phyloP scores from a whole-genome alignment of 1,140 invertebrate genomes.

The Ostrea edulis region DNA sequence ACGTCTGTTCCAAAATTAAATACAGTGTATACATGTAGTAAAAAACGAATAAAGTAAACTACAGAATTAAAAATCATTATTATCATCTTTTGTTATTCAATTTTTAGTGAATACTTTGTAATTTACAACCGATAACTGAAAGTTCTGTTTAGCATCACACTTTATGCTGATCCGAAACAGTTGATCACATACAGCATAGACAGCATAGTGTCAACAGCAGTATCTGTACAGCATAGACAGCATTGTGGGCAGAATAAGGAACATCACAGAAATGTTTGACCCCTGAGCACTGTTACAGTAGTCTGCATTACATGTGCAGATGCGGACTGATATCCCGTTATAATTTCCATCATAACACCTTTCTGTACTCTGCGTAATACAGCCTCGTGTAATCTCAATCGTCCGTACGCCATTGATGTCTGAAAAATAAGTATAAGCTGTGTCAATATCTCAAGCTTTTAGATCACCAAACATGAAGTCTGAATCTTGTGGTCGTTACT shows the following conservation, averaged over 20 bases:
- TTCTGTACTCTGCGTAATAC: conserved; percentile 47
- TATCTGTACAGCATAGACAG: background rate
- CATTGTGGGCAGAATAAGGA: background rate
- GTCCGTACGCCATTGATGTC: conserved; percentile 9
- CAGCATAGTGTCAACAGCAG: background rate
- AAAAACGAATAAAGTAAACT: background rate
- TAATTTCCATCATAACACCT: conserved; percentile 38
- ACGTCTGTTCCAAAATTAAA: no score
- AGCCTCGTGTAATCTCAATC: conserved; percentile 57
- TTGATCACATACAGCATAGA: background rate
- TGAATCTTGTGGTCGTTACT: no score
- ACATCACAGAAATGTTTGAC: background rate
- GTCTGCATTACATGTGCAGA: conserved; percentile 59
- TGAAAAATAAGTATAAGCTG: background rate
- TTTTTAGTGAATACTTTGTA: background rate
- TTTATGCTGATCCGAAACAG: no score
- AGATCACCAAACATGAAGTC: background rate
- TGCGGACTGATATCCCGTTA: conserved; percentile 52
- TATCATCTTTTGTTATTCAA: background rate
- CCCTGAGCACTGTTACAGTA: conserved; percentile 54
- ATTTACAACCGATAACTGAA: no score
- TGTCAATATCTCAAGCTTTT: background rate
- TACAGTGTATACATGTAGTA: no score
- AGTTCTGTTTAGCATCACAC: no score
- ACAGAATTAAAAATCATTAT: background rate